Base-by-base conservation (phyloP, 2,113 vertebrate genomes). In the Carassius gibelio region DNA sequence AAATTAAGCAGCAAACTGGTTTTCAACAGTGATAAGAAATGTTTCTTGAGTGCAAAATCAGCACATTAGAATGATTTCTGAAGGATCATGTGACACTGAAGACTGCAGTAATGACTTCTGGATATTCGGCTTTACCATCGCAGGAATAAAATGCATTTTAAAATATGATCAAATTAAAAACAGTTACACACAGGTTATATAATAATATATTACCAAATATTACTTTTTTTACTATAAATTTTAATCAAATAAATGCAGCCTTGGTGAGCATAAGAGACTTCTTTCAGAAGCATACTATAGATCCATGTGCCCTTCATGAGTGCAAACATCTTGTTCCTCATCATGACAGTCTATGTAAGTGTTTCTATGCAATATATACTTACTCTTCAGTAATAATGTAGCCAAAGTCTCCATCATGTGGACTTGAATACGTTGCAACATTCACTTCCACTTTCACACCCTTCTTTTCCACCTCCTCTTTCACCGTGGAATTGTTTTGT, bases 351-450 rank as follows among this genome's bases (percentile, higher is more conserved):
- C 5, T n/a, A 9, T 66, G 14, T 50, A 62, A 26, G n/a, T n/a
- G 34, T 62, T 64, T 80, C 45, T 68, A 23, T 64, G 19, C 1
- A 19, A 7, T 61, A 4, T 23, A 57, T 87, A 96, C 97, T 97
- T 92, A 99, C 98, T 96, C 94, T 81, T 93, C 89, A 0, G 96
- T 99, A 89, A 98, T 93, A 17, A 99, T 96, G 88, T 98, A 99
- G 84, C 98, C 96, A 0, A 95, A 96, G 66, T 95, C 94, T 78
- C 93, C 93, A 66, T 96, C 93, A 36, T 93, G 95, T 0, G 95
- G 90, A 85, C 88, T 92, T 75, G 93, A 92, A 75, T 92, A 93
- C 75, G 96, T 90, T 42, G 94, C 94, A 81, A 95, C 93, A 75
- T 95, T 94, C 69, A 98, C 90, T 85, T 69, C 94, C 83, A 95